phyloP scores from a whole-genome alignment of 2,113 vertebrate genomes.

The Charadrius vociferus region DNA sequence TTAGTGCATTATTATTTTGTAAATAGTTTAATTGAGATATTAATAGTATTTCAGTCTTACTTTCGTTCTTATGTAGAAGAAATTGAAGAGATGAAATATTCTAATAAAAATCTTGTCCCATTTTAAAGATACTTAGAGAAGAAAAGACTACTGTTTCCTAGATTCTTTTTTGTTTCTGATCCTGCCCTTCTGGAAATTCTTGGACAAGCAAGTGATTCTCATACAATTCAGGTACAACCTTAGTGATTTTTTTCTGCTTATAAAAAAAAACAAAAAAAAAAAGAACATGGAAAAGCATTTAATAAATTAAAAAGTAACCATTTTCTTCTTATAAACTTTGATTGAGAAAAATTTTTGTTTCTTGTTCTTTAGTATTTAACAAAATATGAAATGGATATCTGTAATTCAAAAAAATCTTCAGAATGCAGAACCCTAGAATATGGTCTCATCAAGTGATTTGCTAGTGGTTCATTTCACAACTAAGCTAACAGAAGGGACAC shows the following conservation, averaged over 20 bases:
- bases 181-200: conserved; percentile 83
- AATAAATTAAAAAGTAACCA: background rate
- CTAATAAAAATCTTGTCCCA: background rate
- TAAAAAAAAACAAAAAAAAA: background rate
- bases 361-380: background rate
- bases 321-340: background rate
- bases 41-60: background rate
- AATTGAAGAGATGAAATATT: background rate
- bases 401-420: background rate
- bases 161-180: conserved; percentile 85
- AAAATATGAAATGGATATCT: background rate
- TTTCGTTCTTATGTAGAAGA: background rate
- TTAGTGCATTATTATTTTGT: background rate
- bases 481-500: background rate
- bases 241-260: background rate
- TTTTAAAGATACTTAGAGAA: conserved; percentile 81
- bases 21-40: background rate
- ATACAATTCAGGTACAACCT: conserved; percentile 78
- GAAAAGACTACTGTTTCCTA: conserved; percentile 80
- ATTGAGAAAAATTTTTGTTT: background rate
- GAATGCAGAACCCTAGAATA: background rate
- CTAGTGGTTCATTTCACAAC: background rate
- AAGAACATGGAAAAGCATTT: background rate
- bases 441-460: background rate
- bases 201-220: conserved; percentile 83